Evolutionary conservation across 2,888 invertebrate species (phyloP), one percentile per base, ranked within the genome.

Genomic region (Muschampia plurimacula): DNA sequence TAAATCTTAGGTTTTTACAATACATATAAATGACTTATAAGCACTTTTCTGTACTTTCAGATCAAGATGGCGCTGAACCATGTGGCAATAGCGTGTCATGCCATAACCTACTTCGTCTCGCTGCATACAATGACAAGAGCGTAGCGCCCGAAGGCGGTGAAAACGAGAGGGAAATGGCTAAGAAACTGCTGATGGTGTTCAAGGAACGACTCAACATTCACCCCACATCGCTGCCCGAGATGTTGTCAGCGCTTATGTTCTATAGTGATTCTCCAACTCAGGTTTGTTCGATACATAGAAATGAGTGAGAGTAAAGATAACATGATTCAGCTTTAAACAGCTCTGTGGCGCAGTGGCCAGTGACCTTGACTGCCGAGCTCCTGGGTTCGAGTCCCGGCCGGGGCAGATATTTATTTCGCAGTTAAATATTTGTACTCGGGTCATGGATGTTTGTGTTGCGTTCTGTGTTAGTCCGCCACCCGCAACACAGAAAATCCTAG

Each of bases 61-160:
- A 98, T 87, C 97, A 98, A 89, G 99, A 99, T 86, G 98, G 98
- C 13, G 99, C 99, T 0, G 99, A 99, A 84, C 99, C 99, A 0
- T 97, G 97, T 55, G 97, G 98, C 46, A 99, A 99, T 87, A 98
- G 98, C 62, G 97, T 99, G 0, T 95, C 98, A 0, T 97, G 97
- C 28, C 95, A 96, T 82, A 99, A 99, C 91, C 92, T 98, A 15
- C 94, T 97, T 44, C 95, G 97, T 7, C 92, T 99, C 36, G 95
- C 97, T 0, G 95, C 96, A 0, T 96, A 97, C 83, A 95, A 96
- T 52, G 96, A 96, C 83, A 95, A 96, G 49, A 87, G 87, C 69
- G 77, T 85, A 0, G 82, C 79, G 1, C 80, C 90, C 0, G 91
- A 93, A 36, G 90, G 91, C 8, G 93, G 91, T 2, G 90, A 89